Percentiles rank a stretch among this genome's conserved stretches.
These are phyloP conservation scores for Macropodus opercularis DNA, from an alignment of 2,797 vertebrate species.

Conservation along the genomic window DNA sequence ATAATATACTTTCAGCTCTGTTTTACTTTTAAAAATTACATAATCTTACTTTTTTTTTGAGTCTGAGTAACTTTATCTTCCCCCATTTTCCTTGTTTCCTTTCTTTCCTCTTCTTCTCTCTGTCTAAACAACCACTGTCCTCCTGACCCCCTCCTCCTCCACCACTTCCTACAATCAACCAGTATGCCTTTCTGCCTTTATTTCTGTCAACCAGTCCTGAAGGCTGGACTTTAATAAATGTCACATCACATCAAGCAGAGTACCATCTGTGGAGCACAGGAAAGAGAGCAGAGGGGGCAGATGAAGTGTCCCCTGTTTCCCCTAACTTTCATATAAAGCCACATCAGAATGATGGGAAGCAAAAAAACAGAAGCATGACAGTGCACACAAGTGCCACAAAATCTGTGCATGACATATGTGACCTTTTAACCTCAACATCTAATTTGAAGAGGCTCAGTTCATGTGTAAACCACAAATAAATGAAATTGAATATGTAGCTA, in stretches of 20 bases:
- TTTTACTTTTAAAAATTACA: slow-evolving; percentile 43
- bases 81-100: not conserved
- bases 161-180: slow-evolving; percentile 6
- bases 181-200: no score
- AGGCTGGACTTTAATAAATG: slow-evolving; percentile 65
- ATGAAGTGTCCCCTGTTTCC: slow-evolving; percentile 9
- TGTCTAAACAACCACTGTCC: not conserved
- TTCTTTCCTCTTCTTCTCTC: not conserved
- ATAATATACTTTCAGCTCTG: slow-evolving; percentile 47
- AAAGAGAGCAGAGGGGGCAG: slow-evolving; percentile 22
- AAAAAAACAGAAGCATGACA: slow-evolving; percentile 23
- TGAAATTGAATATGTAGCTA: no score
- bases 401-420: not conserved
- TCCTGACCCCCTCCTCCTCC: not conserved
- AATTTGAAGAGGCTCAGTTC: slow-evolving; percentile 4
- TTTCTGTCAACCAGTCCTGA: slow-evolving; percentile 42
- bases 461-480: slow-evolving; percentile 29
- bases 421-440: slow-evolving; percentile 21
- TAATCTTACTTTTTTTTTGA: slow-evolving; percentile 9
- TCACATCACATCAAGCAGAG: slow-evolving; percentile 56
- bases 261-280: slow-evolving; percentile 44
- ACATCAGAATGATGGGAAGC: slow-evolving; percentile 16
- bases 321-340: slow-evolving; percentile 17
- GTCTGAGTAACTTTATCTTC: not conserved
- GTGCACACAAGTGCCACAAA: slow-evolving; percentile 31